Base-by-base conservation (phyloP, 2,797 vertebrate species). In the Amblyopsis hoosieri region DNA sequence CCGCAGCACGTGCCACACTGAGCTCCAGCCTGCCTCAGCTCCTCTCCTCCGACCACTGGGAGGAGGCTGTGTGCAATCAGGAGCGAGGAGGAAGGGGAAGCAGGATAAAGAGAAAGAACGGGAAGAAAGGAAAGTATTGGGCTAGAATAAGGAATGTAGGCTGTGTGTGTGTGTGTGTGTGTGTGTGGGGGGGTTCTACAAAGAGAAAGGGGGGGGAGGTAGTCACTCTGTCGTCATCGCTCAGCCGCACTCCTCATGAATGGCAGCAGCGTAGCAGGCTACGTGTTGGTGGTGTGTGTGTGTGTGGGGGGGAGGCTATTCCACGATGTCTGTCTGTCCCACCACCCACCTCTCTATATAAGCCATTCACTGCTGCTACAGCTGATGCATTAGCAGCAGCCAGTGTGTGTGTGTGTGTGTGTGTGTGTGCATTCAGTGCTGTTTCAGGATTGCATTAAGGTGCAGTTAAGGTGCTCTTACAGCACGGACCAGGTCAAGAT, bases 301-400 rank as follows among this genome's bases (percentile, higher is more conserved):
- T 55, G 12, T 15, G 49, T 59, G 57, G 15, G 48, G 67, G 58
- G 60, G 67, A 53, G 67, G 33, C 33, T 5, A 87, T 87, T 57
- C 54, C 23, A 42, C 23, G 67, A 79, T 45, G 54, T 12, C 51
- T 63, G 33, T 31, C 62, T 66, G 4, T 51, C 45, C 60, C 23
- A 54, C 46, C 54, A 13, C 31, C 58, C 56, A 15, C 37, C 29
- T 46, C 52, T 66, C 23, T 90, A 91, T 91, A 94, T 87, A 91
- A 80, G 69, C 72, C 15, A 62, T 54, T 55, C 60, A 66, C 68
- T 54, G 45, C 19, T 60, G 14, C 45, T 14, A 37, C n/a, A 12
- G 33, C 50, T 9, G 12, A 48, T 50, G 48, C 6, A 45, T 45
- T n/a, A 52, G n/a, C 54, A 46, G 12, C 69, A 23, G 19, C 19